phyloP scores from a whole-genome alignment of 2,888 invertebrate genomes.

The Pyrrhosoma nymphula region DNA sequence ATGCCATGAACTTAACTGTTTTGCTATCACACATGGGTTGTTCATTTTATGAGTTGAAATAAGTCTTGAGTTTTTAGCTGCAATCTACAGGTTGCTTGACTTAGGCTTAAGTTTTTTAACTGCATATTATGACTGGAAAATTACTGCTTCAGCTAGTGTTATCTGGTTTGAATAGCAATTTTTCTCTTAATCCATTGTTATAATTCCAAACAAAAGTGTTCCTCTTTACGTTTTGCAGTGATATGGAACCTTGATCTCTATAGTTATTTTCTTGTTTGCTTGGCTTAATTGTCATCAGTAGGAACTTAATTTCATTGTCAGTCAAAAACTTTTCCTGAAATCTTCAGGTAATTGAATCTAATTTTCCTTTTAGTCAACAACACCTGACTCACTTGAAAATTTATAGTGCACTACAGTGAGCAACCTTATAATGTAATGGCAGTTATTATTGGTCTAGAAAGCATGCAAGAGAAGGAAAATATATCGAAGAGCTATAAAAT shows the following conservation, averaged over 20 bases:
- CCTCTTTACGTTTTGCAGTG: background rate
- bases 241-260: background rate
- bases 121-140: slow-evolving; percentile 26
- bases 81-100: background rate
- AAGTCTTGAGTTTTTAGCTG: background rate
- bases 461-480: no score
- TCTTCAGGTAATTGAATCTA: no score
- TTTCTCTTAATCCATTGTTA: background rate
- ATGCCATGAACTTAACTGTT: background rate
- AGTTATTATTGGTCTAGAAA: no score
- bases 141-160: background rate
- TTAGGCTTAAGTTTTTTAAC: background rate
- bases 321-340: no score
- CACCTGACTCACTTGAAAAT: no score
- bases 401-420: no score
- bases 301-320: no score
- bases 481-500: no score
- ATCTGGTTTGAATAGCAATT: background rate
- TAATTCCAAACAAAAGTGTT: background rate
- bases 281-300: no score
- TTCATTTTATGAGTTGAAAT: background rate
- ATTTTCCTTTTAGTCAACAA: no score
- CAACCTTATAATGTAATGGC: no score
- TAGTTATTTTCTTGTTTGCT: background rate
- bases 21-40: background rate